phyloP scores from a whole-genome alignment of 2,888 invertebrate species.

The Yponomeuta plumbellus region DNA sequence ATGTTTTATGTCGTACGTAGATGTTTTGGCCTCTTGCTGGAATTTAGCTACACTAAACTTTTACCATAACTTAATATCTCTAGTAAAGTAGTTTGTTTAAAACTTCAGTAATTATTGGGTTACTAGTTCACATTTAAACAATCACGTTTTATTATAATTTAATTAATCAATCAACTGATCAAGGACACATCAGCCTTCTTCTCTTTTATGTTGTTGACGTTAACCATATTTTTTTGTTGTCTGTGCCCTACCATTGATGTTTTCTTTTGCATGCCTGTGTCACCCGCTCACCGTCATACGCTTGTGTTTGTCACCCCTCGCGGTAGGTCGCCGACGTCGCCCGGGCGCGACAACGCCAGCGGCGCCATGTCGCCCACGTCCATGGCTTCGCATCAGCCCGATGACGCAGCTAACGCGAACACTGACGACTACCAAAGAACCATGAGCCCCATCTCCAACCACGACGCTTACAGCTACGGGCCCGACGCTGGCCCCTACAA shows the following conservation, averaged over 20 bases:
- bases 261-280: constrained; percentile 71
- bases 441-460: constrained; percentile 58
- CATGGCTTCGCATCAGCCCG: constrained; percentile 37
- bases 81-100: constrained; percentile 2
- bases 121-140: constrained; percentile 7
- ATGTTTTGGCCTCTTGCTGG: constrained; percentile 26
- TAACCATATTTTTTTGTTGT: constrained; percentile 46
- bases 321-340: constrained; percentile 69
- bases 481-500: constrained; percentile 50
- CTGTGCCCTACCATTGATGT: constrained; percentile 27
- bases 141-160: constrained; percentile 5
- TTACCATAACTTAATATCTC: neutral
- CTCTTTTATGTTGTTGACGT: neutral
- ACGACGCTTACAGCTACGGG: constrained; percentile 79
- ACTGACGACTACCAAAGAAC: constrained; percentile 57
- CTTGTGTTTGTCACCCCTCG: constrained; percentile 59
- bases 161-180: constrained; percentile 9
- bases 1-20: constrained; percentile 44
- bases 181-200: neutral
- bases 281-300: constrained; percentile 72
- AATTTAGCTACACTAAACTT: constrained; percentile 12
- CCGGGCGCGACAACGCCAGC: constrained; percentile 47
- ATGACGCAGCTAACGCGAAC: constrained; percentile 46
- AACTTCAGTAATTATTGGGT: neutral
- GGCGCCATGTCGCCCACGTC: constrained; percentile 68